These are phyloP conservation scores for Neofelis nebulosa DNA, from an alignment of 2,113 vertebrate species.

Conservation along the genomic window DNA sequence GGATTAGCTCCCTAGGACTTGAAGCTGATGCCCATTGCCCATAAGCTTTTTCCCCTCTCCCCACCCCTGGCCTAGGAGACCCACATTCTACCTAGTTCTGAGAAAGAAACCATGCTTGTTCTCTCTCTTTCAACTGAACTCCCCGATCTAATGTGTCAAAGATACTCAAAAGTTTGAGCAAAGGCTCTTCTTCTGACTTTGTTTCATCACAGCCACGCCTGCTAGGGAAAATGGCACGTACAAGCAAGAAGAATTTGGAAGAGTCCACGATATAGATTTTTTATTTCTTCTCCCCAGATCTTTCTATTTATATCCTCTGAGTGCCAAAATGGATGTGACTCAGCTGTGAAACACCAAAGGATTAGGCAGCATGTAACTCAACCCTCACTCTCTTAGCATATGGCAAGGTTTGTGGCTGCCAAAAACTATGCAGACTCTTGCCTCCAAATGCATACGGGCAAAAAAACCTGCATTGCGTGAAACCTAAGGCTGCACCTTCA, in stretches of 20 bases:
- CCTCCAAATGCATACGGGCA: not conserved
- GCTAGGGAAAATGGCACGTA: not conserved
- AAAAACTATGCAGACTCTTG: not conserved
- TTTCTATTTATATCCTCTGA: slow-evolving; percentile 67
- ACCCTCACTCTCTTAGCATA: slow-evolving; percentile 18
- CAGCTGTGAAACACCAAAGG: slow-evolving; percentile 51
- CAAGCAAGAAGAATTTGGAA: not conserved
- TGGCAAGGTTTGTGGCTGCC: slow-evolving; percentile 61
- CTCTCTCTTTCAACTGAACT: not conserved
- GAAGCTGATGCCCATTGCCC: not conserved
- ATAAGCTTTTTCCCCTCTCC: not conserved
- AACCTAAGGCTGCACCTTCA: not conserved
- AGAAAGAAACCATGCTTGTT: not conserved
- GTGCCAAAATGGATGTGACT: slow-evolving; percentile 67
- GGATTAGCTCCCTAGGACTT: not conserved
- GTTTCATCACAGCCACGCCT: not conserved
- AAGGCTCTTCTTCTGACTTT: not conserved
- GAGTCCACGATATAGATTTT: not conserved
- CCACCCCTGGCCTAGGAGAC: not conserved
- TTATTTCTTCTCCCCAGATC: slow-evolving; percentile 4
- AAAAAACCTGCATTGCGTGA: not conserved
- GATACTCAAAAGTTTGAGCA: not conserved
- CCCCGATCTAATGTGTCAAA: not conserved
- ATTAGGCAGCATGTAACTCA: not conserved
- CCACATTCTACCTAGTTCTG: not conserved